These are phyloP conservation scores for Dysidea cf. avara DNA, from an alignment of 37 sponge, comb jelly and placozoan genomes.

Conservation along the genomic window DNA sequence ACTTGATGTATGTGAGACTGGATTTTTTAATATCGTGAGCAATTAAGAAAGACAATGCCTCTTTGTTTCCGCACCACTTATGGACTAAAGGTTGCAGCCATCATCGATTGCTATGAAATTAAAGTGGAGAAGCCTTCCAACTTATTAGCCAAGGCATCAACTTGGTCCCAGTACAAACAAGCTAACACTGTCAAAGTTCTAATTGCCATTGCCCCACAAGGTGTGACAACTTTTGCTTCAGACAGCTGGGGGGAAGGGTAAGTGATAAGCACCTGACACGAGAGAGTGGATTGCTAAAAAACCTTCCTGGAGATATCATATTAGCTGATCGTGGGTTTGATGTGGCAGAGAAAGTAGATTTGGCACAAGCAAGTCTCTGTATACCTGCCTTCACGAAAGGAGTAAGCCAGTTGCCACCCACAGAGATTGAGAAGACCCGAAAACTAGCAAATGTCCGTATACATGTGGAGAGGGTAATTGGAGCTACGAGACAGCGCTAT, in stretches of 20 bases:
- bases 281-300: slow-evolving; percentile 49
- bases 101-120: slow-evolving; percentile 79
- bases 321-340: slow-evolving; percentile 82
- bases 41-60: slow-evolving; percentile 52
- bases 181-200: slow-evolving; percentile 68
- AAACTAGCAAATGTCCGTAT: slow-evolving; percentile 74
- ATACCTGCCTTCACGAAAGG: slow-evolving; percentile 75
- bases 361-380: slow-evolving; percentile 35
- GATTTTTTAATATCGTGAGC: slow-evolving; percentile 44
- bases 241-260: slow-evolving; percentile 64
- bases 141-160: slow-evolving; percentile 47
- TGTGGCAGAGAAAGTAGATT: slow-evolving; percentile 62
- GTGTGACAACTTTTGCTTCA: slow-evolving; percentile 54
- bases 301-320: slow-evolving; percentile 75
- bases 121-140: slow-evolving; percentile 55
- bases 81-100: slow-evolving; percentile 34
- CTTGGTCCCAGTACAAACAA: slow-evolving; percentile 62
- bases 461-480: slow-evolving; percentile 78
- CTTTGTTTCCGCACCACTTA: slow-evolving; percentile 35
- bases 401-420: slow-evolving; percentile 44
- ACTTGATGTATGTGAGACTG: slow-evolving; percentile 16
- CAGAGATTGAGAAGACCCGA: slow-evolving; percentile 60
- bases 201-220: slow-evolving; percentile 71
- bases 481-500: slow-evolving; percentile 49
- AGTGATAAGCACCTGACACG: slow-evolving; percentile 77